These are phyloP conservation scores for Harlomillsia oculata DNA, from an alignment of 1,140 invertebrate genomes.

Conservation along the genomic window DNA sequence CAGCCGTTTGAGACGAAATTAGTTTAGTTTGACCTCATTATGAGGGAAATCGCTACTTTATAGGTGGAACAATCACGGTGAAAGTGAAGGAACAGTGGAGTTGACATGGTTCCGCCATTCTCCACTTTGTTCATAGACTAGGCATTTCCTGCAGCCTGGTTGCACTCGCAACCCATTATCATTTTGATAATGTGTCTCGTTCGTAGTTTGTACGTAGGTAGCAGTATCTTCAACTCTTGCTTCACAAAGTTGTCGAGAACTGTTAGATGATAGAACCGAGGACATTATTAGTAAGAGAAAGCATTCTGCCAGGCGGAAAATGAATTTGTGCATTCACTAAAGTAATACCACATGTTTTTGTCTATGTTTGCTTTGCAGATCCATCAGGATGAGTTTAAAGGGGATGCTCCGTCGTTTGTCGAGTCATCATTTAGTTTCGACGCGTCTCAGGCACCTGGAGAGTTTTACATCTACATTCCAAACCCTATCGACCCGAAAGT, in stretches of 20 bases:
- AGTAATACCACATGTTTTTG: not conserved
- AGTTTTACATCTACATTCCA: conserved; percentile 34
- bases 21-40: conserved; percentile 17
- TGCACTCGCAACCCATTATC: no score
- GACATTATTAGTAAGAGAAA: no score
- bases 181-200: no score
- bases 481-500: conserved; percentile 32
- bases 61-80: conserved; percentile 1
- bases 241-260: no score
- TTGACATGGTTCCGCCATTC: no score
- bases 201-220: no score
- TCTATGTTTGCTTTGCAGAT: conserved; percentile 14
- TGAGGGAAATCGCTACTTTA: conserved; percentile 4
- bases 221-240: no score
- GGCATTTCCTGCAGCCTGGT: no score
- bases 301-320: conserved; percentile 8
- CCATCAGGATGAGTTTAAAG: conserved; percentile 34
- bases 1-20: conserved; percentile 13
- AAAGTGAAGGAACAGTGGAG: not conserved
- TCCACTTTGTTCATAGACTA: no score
- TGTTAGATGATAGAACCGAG: not conserved
- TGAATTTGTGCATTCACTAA: conserved; percentile 14
- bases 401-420: conserved; percentile 31
- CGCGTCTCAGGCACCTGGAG: conserved; percentile 19
- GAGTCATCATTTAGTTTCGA: conserved; percentile 31